Base-by-base conservation (phyloP, 2,113 vertebrate species). In the Perca schrenkii region DNA sequence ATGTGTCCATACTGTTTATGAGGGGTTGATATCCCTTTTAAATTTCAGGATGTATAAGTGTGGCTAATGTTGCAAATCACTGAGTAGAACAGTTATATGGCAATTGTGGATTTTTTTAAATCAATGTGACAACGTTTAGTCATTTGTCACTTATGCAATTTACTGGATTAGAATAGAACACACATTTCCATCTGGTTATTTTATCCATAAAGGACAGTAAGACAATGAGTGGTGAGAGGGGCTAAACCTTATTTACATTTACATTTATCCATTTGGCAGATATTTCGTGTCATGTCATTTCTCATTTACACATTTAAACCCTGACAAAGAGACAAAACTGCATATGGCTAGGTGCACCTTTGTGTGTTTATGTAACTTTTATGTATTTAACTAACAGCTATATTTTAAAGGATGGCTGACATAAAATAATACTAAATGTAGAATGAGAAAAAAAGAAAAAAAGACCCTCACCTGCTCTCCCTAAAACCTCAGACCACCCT, bases 131-230 rank as follows among this genome's bases (percentile, higher is more conserved):
- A 40, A 75, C 49, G 15, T 78, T 77, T 16, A 65, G 49, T 61
- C 57, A 70, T 74, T 43, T 83, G 34, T 64, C 53, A 56, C 49
- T 67, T 61, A 63, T 69, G 40, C 31, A 68, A 60, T 53, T 82
- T 22, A 68, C 11, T 25, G 31, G 11, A 43, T 62, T 61, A 58
- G 1, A 63, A 73, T 34, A 65, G 57, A 67, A 52, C 4, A 80
- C 34, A 53, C 19, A 57, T 73, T 53, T 12, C 5, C 62, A 73
- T 31, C 56, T 56, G 47, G 14, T 72, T 66, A 31, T 50, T 83
- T 52, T n/a, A 73, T 67, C 7, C 16, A 8, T 43, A 49, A 60
- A 22, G 1, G 40, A 69, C 79, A 12, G 0, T 17, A 8, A 69
- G 14, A 57, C 3, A 46, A 64, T 56, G 17, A 11, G 16, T 58